Evolutionary conservation across 2,113 vertebrate species (phyloP).

Genomic region (Speoplatyrhinus poulsoni): DNA sequence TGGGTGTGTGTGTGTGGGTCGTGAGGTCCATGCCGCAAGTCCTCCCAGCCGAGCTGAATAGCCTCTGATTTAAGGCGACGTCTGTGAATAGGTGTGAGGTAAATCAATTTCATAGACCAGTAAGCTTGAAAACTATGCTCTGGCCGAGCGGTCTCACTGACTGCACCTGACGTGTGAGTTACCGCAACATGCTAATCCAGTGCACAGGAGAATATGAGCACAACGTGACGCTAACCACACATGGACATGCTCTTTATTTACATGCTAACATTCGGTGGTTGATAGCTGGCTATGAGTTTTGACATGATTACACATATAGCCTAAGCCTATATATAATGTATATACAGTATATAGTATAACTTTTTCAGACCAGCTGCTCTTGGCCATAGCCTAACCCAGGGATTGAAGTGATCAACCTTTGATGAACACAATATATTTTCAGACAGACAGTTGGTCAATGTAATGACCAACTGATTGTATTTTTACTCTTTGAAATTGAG

Average conservation of each 20-base stretch:
- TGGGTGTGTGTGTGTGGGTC: conserved; percentile 19
- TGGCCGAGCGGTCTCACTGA: conserved; percentile 61
- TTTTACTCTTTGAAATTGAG: conserved; percentile 65
- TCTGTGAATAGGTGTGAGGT: conserved; percentile 60
- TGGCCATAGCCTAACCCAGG: conserved; percentile 37
- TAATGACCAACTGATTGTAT: conserved; percentile 60
- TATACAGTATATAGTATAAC: not conserved
- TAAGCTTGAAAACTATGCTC: conserved; percentile 63
- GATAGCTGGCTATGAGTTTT: conserved; percentile 3
- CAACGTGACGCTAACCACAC: conserved; percentile 7
- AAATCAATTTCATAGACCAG: conserved; percentile 73
- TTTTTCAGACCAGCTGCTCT: conserved; percentile 32
- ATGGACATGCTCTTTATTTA: conserved; percentile 37
- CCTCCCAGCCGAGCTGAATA: conserved; percentile 61
- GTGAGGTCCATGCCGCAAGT: conserved; percentile 25
- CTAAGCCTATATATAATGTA: not conserved
- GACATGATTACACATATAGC: not conserved
- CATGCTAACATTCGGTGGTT: not conserved
- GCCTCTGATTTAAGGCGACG: conserved; percentile 68
- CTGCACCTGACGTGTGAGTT: conserved; percentile 59
- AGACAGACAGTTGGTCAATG: conserved; percentile 68
- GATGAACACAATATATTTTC: conserved; percentile 62
- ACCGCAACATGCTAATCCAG: conserved; percentile 53
- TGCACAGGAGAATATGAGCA: conserved; percentile 22
- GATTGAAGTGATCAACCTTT: conserved; percentile 35